Conservation (phyloP, 1,140 invertebrate species). For the Papilio glaucus region DNA sequence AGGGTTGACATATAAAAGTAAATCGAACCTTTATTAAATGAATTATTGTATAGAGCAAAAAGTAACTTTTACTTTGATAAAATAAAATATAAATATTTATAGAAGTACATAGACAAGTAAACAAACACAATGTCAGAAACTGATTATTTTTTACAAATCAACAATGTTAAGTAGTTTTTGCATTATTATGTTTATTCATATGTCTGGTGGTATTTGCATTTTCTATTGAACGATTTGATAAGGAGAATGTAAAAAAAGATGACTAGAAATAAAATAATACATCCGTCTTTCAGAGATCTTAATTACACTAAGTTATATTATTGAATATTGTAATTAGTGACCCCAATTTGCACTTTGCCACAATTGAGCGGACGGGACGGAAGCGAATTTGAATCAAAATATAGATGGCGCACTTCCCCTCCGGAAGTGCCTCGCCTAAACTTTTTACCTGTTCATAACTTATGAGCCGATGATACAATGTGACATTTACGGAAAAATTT, state of each 20-base stretch:
- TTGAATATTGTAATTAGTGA: constrained; percentile 1
- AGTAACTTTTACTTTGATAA: no score
- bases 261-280: not conserved
- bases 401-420: constrained; percentile 69
- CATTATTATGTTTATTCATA: no score
- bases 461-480: constrained; percentile 18
- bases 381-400: constrained; percentile 76
- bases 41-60: no score
- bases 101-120: no score
- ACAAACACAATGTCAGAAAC: no score
- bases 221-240: not conserved
- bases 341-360: constrained; percentile 32
- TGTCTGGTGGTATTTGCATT: not conserved
- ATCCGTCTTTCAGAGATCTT: not conserved
- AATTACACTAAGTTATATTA: not conserved
- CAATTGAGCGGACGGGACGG: constrained; percentile 48
- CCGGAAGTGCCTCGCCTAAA: constrained; percentile 63
- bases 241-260: not conserved
- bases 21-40: no score
- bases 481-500: constrained; percentile 19
- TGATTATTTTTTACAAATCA: no score
- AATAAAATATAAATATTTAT: no score
- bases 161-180: no score
- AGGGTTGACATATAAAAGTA: no score
- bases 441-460: constrained; percentile 37